Evolutionary conservation across 2,797 vertebrate genomes (phyloP), one percentile per base, ranked within the genome.

Genomic region (Acanthurus leucopareius): DNA sequence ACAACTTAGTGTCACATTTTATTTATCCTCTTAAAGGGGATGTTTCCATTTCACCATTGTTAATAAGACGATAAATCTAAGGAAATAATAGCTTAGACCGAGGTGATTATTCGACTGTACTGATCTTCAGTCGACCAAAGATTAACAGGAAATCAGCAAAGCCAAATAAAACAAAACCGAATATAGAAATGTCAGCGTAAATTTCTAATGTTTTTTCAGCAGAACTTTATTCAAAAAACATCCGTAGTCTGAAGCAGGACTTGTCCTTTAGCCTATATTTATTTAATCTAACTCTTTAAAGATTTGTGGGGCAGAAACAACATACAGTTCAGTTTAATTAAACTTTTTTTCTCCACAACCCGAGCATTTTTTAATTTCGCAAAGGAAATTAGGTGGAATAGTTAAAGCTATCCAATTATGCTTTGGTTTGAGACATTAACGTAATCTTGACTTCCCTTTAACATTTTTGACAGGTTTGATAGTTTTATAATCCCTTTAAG

Each of bases 11-110:
- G 3, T 11, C 45, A 64, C 10, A 5, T 40, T 40, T 40, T 10
- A 40, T 40, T 8, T 40, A 57, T 72, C 67, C 47, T 83, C 86
- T 90, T 90, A 88, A 88, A 86, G 84, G 86, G 88, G 75, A 88
- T 79, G 82, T 88, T 68, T 75, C 20, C 52, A 69, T 4, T n/a
- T 11, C 52, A 52, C 16, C 53, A 48, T 32, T 73, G 53, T 59
- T 38, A 6, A 14, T 14, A 71, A 19, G 53, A 40, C 56, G 51
- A 19, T 28, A 42, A 67, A 25, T 16, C 17, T 42, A 20, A 42
- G n/a, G 7, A 52, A 38, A 54, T 32, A 2, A 73, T 10, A 7
- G 10, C 6, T 13, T 22, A 1, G 6, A 51, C 10, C 10, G 14
- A 53, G 32, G 35, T 10, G 47, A 64, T 71, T 40, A 44, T 38